Percentiles rank a stretch among this genome's conserved stretches.
phyloP scores from a whole-genome alignment of 2,113 vertebrate species.

The Centrocercus urophasianus region DNA sequence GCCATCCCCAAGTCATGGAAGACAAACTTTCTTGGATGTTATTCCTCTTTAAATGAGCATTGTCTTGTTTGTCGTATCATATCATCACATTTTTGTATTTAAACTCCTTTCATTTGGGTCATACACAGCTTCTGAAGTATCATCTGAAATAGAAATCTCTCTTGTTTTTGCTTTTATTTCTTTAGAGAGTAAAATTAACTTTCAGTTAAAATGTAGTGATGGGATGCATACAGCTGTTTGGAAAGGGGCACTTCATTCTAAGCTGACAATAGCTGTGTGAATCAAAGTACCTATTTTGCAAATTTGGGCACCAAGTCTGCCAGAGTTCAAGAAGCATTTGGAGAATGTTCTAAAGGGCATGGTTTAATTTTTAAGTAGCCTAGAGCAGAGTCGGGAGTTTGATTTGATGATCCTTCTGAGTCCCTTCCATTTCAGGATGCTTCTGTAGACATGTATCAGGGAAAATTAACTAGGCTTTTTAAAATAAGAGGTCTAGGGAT shows the following conservation, averaged over 20 bases:
- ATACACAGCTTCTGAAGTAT: background rate
- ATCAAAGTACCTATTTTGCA: background rate
- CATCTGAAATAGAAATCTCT: background rate
- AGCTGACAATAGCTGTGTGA: background rate
- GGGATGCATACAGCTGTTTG: background rate
- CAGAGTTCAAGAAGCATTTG: background rate
- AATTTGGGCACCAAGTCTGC: background rate
- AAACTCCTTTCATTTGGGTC: background rate
- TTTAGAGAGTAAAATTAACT: background rate
- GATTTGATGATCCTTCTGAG: background rate
- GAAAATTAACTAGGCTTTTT: background rate
- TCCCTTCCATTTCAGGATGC: background rate
- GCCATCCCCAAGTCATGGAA: too few species aligned
- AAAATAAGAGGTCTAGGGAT: background rate
- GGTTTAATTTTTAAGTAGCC: background rate
- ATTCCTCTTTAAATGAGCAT: background rate
- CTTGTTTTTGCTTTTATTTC: background rate
- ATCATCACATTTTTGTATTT: background rate
- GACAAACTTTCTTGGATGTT: background rate
- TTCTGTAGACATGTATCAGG: background rate
- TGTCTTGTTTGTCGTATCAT: background rate
- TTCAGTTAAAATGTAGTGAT: background rate
- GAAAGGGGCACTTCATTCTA: background rate
- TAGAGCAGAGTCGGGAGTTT: background rate
- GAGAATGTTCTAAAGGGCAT: background rate